Base-by-base conservation (phyloP, 2,797 vertebrate species). In the Parauchenoglanis punctatus region DNA sequence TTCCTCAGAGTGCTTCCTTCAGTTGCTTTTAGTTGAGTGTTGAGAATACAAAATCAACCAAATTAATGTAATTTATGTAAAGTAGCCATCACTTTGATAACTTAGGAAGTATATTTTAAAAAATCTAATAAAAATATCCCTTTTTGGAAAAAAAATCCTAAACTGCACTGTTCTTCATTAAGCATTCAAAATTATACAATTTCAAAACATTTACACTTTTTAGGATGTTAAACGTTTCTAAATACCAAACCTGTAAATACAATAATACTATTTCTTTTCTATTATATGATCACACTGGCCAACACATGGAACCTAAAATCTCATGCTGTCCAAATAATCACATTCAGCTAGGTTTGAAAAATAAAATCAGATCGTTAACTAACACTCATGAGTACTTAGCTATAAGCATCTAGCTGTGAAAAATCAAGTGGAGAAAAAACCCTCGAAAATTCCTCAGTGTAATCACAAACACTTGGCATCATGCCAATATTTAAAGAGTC, bases 401-500 rank as follows among this genome's bases (percentile, higher is more conserved):
- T 44, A 44, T 49, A 49, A 67, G 25, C 59, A 49, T 10, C 59
- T 46, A 82, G 12, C 25, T 82, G 25, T 49, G 81, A 65, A 67
- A 67, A 52, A 49, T 67, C 61, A 67, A 83, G 44, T 83, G 40
- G 40, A 20, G n/a, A 5, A 18, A 28, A 65, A 67, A 63, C 8
- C 31, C 10, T 46, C 44, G 25, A 75, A 56, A 7, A 18, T 77
- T 44, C 25, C 40, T 82, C 44, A 18, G 44, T 20, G n/a, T 52
- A 82, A 65, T 82, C 81, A 82, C 61, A 83, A 81, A 67, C 61
- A 20, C 61, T 83, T 83, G 61, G 25, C n/a, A 31, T 83, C 1
- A 52, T 28, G 44, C 25, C 7, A 67, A 67, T 83, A 83, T 67
- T 31, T 23, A 67, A 83, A 67, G 44, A 28, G 80, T 82, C 59